phyloP scores from a whole-genome alignment of 2,113 vertebrate genomes.

The Myiozetetes cayanensis region DNA sequence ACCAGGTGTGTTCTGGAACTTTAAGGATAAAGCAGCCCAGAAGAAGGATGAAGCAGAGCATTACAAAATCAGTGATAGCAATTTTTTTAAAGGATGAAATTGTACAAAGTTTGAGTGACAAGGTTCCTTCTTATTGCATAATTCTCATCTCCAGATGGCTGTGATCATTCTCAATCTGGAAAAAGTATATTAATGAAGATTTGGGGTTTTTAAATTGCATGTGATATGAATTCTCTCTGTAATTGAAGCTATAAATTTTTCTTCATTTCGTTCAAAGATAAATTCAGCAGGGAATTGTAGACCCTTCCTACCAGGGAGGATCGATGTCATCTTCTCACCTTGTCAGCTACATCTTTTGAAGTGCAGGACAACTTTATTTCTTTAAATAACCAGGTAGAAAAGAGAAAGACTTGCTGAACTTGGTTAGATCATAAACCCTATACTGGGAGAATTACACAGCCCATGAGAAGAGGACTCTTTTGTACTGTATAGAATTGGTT shows the following conservation, averaged over 20 bases:
- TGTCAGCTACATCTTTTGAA: not conserved
- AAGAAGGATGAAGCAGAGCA: not conserved
- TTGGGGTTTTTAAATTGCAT: not conserved
- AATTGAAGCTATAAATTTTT: not conserved
- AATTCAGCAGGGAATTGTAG: not conserved
- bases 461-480: not conserved
- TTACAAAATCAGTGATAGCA: not conserved
- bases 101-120: slow-evolving; percentile 24
- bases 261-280: not conserved
- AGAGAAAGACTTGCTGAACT: not conserved
- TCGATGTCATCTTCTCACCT: not conserved
- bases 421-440: not conserved
- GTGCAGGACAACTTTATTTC: not conserved
- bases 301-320: not conserved
- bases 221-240: not conserved
- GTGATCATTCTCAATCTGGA: slow-evolving; percentile 34
- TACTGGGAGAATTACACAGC: not conserved
- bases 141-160: slow-evolving; percentile 51
- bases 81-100: not conserved
- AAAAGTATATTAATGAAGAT: slow-evolving; percentile 46
- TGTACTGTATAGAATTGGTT: not conserved
- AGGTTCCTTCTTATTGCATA: slow-evolving; percentile 23
- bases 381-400: not conserved
- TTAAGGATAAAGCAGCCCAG: not conserved
- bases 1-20: not conserved